Conservation (phyloP, 2,113 vertebrate species). For the Syngnathoides biaculeatus region DNA sequence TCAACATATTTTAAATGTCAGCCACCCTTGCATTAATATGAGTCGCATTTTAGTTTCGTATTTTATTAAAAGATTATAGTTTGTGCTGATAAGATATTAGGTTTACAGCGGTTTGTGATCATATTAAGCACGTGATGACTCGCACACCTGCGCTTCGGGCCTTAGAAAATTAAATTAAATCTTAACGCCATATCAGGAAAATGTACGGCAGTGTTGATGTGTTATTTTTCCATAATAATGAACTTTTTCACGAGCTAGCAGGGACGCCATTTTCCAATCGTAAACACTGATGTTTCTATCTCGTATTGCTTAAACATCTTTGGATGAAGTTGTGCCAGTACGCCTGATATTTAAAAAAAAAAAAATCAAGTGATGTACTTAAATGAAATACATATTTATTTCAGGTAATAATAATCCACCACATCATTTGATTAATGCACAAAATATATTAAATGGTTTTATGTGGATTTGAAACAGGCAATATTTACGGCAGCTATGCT, state of each 20-base stretch:
- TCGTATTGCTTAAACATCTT: constrained; percentile 36
- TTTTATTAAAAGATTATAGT: not conserved
- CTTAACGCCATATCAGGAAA: not conserved
- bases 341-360: not conserved
- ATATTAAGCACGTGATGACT: constrained; percentile 1
- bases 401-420: too few relatives aligned
- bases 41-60: not conserved
- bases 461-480: constrained; percentile 36
- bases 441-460: not conserved
- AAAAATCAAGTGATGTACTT: fast-evolving
- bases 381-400: not conserved
- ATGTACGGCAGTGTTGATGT: not conserved
- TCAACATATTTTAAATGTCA: not conserved
- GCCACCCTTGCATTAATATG: not conserved
- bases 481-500: constrained; percentile 19
- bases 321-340: not conserved
- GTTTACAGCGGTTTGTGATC: not conserved
- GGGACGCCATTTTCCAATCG: not conserved
- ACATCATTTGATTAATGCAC: not conserved
- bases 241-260: not conserved
- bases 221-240: too few relatives aligned
- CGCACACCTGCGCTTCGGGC: not conserved
- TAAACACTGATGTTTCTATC: constrained; percentile 18
- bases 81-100: not conserved
- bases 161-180: not conserved